phyloP scores from a whole-genome alignment of 1,140 invertebrate genomes.

The Drosophila kohkoa region DNA sequence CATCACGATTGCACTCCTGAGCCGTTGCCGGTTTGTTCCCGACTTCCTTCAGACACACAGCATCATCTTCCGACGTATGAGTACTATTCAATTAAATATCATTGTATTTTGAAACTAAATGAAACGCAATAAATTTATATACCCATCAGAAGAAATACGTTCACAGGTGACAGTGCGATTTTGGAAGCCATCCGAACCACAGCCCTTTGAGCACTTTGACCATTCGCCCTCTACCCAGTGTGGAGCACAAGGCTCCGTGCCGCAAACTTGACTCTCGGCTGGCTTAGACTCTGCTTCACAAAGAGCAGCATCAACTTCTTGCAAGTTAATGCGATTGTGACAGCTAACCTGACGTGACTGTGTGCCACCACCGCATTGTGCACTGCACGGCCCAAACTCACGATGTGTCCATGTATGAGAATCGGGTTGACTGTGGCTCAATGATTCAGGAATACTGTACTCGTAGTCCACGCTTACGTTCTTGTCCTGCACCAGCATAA shows the following conservation, averaged over 20 bases:
- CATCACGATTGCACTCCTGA: conserved; percentile 90
- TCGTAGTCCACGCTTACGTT: conserved; percentile 96
- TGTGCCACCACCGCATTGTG: conserved; percentile 94
- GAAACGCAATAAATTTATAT: conserved; percentile 54
- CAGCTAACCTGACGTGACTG: conserved; percentile 91
- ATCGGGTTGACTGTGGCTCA: conserved; percentile 88
- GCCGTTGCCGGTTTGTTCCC: conserved; percentile 90
- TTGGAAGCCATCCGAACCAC: conserved; percentile 91
- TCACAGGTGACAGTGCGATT: conserved; percentile 91
- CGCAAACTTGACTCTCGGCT: conserved; percentile 89
- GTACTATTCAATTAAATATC: conserved; percentile 25
- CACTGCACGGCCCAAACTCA: conserved; percentile 92
- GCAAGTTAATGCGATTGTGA: conserved; percentile 88
- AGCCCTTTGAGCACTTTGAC: conserved; percentile 92
- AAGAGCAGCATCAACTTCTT: conserved; percentile 89
- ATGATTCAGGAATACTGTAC: conserved; percentile 93
- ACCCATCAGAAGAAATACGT: conserved; percentile 86
- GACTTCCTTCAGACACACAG: conserved; percentile 88
- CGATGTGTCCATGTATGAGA: conserved; percentile 92
- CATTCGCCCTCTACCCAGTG: conserved; percentile 93
- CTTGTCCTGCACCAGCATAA: conserved; percentile 93
- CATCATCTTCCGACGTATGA: conserved; percentile 86
- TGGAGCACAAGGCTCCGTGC: conserved; percentile 91
- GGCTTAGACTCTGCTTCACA: conserved; percentile 92
- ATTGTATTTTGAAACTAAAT: too few species aligned